A percentile compares a stretch with the other conserved stretches of the same genome.
These are phyloP conservation scores for Cordylochernes scorpioides DNA, from an alignment of 2,888 invertebrate species.

Conservation along the genomic window DNA sequence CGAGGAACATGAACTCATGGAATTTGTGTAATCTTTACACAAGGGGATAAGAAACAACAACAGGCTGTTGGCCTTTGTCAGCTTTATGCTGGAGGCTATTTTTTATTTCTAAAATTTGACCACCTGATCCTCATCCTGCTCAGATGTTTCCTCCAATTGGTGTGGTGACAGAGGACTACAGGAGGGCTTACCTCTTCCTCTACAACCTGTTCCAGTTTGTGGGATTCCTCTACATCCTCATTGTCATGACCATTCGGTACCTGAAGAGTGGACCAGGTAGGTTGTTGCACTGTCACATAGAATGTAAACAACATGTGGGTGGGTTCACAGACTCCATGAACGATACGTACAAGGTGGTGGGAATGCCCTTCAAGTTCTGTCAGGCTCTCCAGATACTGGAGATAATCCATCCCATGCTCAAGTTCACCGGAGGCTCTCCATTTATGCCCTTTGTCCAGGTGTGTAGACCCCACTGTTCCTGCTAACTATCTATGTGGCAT, in stretches of 20 bases:
- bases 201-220: constrained; percentile 74
- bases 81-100: too few species aligned
- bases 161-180: constrained; percentile 26
- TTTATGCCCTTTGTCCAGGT: constrained; percentile 46
- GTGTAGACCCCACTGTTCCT: too few species aligned
- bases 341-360: constrained; percentile 42
- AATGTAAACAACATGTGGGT: constrained; percentile 40
- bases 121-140: too few species aligned
- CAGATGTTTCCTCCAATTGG: too few species aligned
- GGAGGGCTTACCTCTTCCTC: constrained; percentile 53
- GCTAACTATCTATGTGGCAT: too few species aligned
- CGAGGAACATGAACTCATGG: too few species aligned
- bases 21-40: too few species aligned
- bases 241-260: constrained; percentile 44
- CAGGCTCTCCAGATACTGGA: constrained; percentile 60
- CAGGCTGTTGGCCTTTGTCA: too few species aligned
- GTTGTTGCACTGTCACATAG: constrained; percentile 30
- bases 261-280: constrained; percentile 39
- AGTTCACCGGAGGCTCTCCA: constrained; percentile 51
- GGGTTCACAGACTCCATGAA: constrained; percentile 31
- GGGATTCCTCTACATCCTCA: constrained; percentile 47
- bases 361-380: constrained; percentile 46
- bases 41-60: too few species aligned
- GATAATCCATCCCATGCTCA: constrained; percentile 61
- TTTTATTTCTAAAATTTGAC: too few species aligned